phyloP scores from a whole-genome alignment of 2,888 invertebrate genomes.

The Dioctria linearis region DNA sequence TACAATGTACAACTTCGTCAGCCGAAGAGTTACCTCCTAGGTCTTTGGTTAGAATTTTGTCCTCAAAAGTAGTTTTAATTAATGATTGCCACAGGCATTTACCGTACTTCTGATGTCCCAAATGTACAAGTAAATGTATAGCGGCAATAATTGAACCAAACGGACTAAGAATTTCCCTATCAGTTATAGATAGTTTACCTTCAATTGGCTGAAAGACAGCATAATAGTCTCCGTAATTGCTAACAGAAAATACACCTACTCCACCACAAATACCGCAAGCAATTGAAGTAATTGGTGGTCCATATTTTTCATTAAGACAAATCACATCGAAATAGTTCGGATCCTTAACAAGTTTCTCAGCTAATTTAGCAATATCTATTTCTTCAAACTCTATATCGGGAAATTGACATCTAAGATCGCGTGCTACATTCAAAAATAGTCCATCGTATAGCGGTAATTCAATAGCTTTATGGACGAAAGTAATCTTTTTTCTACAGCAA shows the following conservation, averaged over 20 bases:
- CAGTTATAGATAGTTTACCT: slow-evolving; percentile 64
- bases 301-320: slow-evolving; percentile 64
- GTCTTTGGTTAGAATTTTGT: slow-evolving; percentile 62
- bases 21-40: slow-evolving; percentile 62
- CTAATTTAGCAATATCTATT: slow-evolving; percentile 52
- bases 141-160: slow-evolving; percentile 64
- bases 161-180: slow-evolving; percentile 62
- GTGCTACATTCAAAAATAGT: slow-evolving; percentile 60
- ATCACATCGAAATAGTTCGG: slow-evolving; percentile 64
- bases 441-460: slow-evolving; percentile 64
- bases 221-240: slow-evolving; percentile 63
- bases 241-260: slow-evolving; percentile 63
- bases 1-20: slow-evolving; percentile 63
- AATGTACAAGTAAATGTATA: slow-evolving; percentile 61
- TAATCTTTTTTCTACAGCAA: slow-evolving; percentile 61
- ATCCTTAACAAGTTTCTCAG: slow-evolving; percentile 58
- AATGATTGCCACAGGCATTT: slow-evolving; percentile 60
- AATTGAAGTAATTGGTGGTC: slow-evolving; percentile 64
- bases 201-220: slow-evolving; percentile 67
- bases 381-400: slow-evolving; percentile 61
- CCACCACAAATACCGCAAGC: slow-evolving; percentile 65
- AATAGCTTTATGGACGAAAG: slow-evolving; percentile 63
- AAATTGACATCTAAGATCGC: slow-evolving; percentile 57
- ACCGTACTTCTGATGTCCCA: slow-evolving; percentile 61
- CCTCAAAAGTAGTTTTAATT: slow-evolving; percentile 61